Evolutionary conservation across 2,888 invertebrate genomes (phyloP), one percentile per base, ranked within the genome.

Genomic region (Clitarchus hookeri): DNA sequence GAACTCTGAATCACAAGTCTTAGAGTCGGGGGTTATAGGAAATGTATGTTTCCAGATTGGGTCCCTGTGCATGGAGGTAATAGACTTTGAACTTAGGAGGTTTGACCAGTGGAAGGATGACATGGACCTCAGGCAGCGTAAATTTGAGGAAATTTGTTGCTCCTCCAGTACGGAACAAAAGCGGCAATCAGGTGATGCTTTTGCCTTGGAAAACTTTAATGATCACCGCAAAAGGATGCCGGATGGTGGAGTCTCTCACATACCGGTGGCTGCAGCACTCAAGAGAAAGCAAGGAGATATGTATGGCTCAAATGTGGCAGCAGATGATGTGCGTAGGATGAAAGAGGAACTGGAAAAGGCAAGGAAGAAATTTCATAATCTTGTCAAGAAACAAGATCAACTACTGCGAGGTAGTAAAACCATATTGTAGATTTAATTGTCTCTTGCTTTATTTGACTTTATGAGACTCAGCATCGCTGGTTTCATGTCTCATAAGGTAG

Each of bases 11-110:
- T n/a, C n/a, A n/a, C n/a, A n/a, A n/a, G n/a, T n/a, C n/a, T n/a
- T n/a, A n/a, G n/a, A n/a, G n/a, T n/a, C n/a, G n/a, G n/a, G n/a
- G n/a, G n/a, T 48, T 48, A 48, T 6, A 48, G 48, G 48, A 48
- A 48, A 48, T 48, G 48, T 48, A 48, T 12, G 48, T 88, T 89
- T 88, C 84, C 87, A 97, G 95, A 98, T 98, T 91, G 99, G 99
- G 84, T 98, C 99, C 0, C 93, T 99, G 87, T 98, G 98, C 90
- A 97, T 99, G 96, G 98, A 98, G 91, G 96, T 99, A 85, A 95
- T 99, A 88, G 98, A 99, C 90, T 97, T 96, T 92, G 99, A 99
- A 92, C 93, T 99, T 85, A 95, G 96, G 89, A 95, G 99, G 88
- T 98, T 98, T 92, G 98, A 98, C 89, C 96, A 97, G 89, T 98